phyloP scores from a whole-genome alignment of 2,888 invertebrate species.

The Ophion costatus region DNA sequence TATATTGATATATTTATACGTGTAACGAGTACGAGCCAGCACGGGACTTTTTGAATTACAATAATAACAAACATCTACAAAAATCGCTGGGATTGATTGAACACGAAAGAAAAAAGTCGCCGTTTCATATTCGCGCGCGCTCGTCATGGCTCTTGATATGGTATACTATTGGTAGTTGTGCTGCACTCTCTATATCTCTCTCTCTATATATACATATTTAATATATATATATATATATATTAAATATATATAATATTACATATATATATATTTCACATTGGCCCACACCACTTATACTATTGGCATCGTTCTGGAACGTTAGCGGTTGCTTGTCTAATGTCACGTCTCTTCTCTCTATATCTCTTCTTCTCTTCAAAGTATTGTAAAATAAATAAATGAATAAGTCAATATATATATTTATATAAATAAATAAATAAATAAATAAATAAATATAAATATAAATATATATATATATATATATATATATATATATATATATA shows the following conservation, averaged over 20 bases:
- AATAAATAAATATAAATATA: not conserved
- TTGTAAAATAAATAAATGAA: constrained; percentile 36
- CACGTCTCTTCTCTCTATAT: constrained; percentile 65
- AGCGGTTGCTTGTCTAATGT: constrained; percentile 73
- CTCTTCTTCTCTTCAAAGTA: constrained; percentile 55
- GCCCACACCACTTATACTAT: constrained; percentile 64
- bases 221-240: constrained; percentile 64
- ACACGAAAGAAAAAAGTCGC: constrained; percentile 32
- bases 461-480: not conserved
- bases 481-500: too few relatives aligned
- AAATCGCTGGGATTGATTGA: constrained; percentile 15
- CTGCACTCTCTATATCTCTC: constrained; percentile 65
- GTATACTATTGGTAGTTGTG: constrained; percentile 66
- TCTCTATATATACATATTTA: constrained; percentile 60
- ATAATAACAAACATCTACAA: not conserved
- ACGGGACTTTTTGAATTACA: constrained; percentile 6
- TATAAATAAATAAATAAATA: constrained; percentile 7
- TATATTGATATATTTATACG: constrained; percentile 63
- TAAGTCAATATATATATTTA: too few relatives aligned
- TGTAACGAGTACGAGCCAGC: constrained; percentile 63
- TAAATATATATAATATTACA: constrained; percentile 62
- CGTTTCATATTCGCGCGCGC: constrained; percentile 55
- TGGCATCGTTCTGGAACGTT: constrained; percentile 70
- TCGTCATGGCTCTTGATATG: constrained; percentile 67
- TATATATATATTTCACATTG: constrained; percentile 68